A percentile compares a stretch with the other conserved stretches of the same genome.
Evolutionary conservation across 35 echinoderm and acorn worm genomes (phyloP).

Genomic region (Ptychodera flava): DNA sequence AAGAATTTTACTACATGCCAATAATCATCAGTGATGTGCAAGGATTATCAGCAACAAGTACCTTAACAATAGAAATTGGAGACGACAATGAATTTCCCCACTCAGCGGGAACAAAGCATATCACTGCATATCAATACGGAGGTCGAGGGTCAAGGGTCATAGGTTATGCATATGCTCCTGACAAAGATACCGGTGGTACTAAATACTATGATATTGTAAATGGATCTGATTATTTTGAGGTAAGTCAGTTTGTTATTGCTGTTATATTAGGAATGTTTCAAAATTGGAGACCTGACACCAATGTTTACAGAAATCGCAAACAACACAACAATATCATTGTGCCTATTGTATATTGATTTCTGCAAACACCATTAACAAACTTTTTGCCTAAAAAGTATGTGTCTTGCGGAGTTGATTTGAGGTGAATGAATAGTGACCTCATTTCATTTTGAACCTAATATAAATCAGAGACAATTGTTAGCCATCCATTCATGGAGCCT

Average conservation of each 20-base stretch:
- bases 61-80: neutral
- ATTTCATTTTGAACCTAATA: too few species aligned
- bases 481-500: too few species aligned
- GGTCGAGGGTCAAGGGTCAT: neutral
- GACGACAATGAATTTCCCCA: neutral
- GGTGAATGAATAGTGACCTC: too few species aligned
- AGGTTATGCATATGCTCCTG: neutral
- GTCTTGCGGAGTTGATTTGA: too few species aligned
- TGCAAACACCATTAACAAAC: too few species aligned
- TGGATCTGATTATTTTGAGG: neutral
- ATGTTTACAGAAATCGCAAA: too few species aligned
- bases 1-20: neutral
- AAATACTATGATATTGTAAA: neutral
- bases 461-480: too few species aligned
- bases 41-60: neutral
- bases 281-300: too few species aligned
- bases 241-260: neutral
- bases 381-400: too few species aligned
- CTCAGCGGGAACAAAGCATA: neutral
- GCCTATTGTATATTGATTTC: too few species aligned
- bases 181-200: neutral
- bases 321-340: too few species aligned
- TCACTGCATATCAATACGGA: neutral
- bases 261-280: too few species aligned
- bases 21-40: neutral